Conservation (phyloP, 2,888 invertebrate genomes). For the Aleiodes alternator region DNA sequence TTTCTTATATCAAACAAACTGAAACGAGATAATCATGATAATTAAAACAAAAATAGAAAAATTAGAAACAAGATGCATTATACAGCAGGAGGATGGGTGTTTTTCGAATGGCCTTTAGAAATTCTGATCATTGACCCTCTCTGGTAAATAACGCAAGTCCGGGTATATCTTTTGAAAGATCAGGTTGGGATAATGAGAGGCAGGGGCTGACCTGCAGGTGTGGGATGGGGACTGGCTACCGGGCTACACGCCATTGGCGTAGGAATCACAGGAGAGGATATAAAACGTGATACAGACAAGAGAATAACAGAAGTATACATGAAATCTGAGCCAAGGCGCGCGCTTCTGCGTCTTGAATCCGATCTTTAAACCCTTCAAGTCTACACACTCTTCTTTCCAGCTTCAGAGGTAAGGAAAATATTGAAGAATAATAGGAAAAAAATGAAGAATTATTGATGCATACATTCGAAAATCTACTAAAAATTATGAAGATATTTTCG, state of each 20-base stretch:
- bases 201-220: conserved; percentile 73
- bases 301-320: conserved; percentile 33
- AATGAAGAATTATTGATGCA: neutral
- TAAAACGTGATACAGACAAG: conserved; percentile 26
- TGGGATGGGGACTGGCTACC: conserved; percentile 73
- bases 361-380: conserved; percentile 17
- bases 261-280: conserved; percentile 33
- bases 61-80: conserved; percentile 1
- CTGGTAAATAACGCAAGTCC: conserved; percentile 73
- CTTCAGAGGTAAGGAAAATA: neutral
- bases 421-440: conserved; percentile 4
- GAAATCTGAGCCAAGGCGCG: conserved; percentile 38
- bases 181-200: conserved; percentile 74
- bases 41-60: neutral
- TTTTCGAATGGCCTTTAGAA: conserved; percentile 58
- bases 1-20: conserved; percentile 10
- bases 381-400: conserved; percentile 18
- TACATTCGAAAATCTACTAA: conserved; percentile 26
- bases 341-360: conserved; percentile 37
- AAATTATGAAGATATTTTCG: conserved; percentile 34
- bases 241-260: conserved; percentile 73
- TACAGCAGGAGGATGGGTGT: conserved; percentile 42
- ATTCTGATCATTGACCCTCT: conserved; percentile 69
- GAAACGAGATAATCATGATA: neutral
- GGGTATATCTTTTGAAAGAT: conserved; percentile 73